phyloP scores from a whole-genome alignment of 1,140 invertebrate species.

The Dermatophagoides farinae region DNA sequence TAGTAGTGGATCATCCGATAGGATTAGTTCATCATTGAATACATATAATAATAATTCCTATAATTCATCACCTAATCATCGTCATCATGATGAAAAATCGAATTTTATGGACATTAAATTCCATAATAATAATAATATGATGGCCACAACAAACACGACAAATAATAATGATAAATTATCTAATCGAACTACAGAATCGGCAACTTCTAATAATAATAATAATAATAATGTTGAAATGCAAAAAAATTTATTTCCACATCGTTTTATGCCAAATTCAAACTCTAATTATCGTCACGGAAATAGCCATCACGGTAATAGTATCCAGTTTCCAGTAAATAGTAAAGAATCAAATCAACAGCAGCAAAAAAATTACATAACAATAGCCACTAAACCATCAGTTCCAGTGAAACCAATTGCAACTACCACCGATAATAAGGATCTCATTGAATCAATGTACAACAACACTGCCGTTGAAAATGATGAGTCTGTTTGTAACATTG shows the following conservation, averaged over 20 bases:
- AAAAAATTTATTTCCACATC: too few species aligned
- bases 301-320: neutral
- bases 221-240: too few species aligned
- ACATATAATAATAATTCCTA: too few species aligned
- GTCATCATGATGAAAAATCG: neutral
- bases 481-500: too few species aligned
- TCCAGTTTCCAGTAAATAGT: too few species aligned
- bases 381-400: constrained; percentile 16
- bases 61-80: neutral
- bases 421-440: neutral
- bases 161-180: neutral
- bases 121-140: neutral
- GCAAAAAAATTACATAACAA: neutral
- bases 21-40: neutral
- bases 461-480: too few species aligned
- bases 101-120: neutral
- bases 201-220: neutral
- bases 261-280: too few species aligned
- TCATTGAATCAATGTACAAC: neutral
- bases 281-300: neutral
- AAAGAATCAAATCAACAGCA: neutral
- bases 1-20: constrained; percentile 11
- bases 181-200: neutral
- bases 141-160: neutral
- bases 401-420: constrained; percentile 18